These are phyloP conservation scores for Protonibea diacanthus DNA, from an alignment of 2,797 vertebrate genomes.

Conservation along the genomic window DNA sequence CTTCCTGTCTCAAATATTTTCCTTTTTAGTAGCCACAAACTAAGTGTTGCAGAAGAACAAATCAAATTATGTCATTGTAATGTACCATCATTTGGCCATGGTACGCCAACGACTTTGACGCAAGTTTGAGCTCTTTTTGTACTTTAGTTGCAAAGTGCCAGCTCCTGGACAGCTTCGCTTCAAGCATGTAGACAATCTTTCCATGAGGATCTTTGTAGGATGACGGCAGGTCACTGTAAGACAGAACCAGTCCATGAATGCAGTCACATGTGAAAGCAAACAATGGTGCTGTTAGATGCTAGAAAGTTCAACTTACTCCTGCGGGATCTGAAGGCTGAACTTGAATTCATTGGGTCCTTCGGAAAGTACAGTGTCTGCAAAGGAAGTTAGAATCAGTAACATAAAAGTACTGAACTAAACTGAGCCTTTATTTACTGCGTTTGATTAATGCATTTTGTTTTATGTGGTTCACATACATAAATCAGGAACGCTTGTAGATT, in stretches of 20 bases:
- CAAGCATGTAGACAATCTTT: slow-evolving; percentile 90
- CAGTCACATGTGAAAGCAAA: neutral
- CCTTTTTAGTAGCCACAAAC: neutral
- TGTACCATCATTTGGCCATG: slow-evolving; percentile 81
- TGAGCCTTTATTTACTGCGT: too few species aligned
- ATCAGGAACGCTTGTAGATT: too few species aligned
- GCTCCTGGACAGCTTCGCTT: slow-evolving; percentile 90
- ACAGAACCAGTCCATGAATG: neutral
- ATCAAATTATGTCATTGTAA: neutral
- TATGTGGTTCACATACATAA: too few species aligned
- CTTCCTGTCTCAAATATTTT: neutral
- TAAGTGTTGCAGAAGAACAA: neutral
- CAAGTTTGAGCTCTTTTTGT: slow-evolving; percentile 89
- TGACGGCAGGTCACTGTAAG: slow-evolving; percentile 90
- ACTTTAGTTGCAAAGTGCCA: slow-evolving; percentile 87
- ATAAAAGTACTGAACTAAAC: too few species aligned
- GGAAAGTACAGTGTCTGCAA: slow-evolving; percentile 76
- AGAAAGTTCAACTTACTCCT: slow-evolving; percentile 86
- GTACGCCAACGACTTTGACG: slow-evolving; percentile 87
- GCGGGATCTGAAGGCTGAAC: slow-evolving; percentile 92
- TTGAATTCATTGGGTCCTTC: slow-evolving; percentile 90
- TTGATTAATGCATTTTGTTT: too few species aligned
- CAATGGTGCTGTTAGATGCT: neutral
- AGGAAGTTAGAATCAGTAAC: neutral
- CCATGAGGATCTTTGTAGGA: slow-evolving; percentile 90